Conservation (phyloP, 2,888 invertebrate species). For the Prenolepis imparis region DNA sequence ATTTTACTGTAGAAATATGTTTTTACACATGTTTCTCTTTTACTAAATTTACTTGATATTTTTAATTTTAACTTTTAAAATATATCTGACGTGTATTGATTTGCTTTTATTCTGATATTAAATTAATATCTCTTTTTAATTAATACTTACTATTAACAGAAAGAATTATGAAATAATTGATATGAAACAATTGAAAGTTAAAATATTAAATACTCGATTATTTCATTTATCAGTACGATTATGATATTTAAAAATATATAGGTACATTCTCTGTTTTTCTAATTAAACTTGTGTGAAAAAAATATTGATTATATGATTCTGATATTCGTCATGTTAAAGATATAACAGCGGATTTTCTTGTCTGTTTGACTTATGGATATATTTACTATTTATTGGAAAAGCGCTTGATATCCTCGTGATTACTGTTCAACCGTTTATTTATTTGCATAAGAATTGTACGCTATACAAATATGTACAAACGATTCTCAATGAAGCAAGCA, state of each 20-base stretch:
- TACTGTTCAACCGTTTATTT: conserved; percentile 5
- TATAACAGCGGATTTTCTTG: not conserved
- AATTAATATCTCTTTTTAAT: conserved; percentile 1
- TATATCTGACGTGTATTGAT: not conserved
- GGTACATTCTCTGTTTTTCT: not conserved
- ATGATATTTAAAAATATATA: not conserved
- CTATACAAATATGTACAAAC: conserved; percentile 40
- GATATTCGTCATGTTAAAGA: not conserved
- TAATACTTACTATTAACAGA: not conserved
- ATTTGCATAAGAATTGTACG: conserved; percentile 37
- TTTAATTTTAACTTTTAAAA: not conserved
- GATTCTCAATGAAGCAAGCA: conserved; percentile 4
- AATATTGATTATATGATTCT: not conserved
- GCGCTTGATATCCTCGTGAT: not conserved
- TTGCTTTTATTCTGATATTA: not conserved
- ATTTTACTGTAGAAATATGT: not conserved
- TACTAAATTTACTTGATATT: conserved; percentile 1
- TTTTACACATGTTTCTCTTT: not conserved
- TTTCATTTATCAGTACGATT: not conserved
- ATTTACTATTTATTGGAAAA: conserved; percentile 32
- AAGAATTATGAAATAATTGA: not conserved
- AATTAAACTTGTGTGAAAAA: not conserved
- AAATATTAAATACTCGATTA: not conserved
- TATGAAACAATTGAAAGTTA: not conserved
- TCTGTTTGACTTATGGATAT: conserved; percentile 36